A percentile compares a stretch with the other conserved stretches of the same genome.
Conservation (phyloP, 2,113 vertebrate genomes). For the Colinus virginianus region DNA sequence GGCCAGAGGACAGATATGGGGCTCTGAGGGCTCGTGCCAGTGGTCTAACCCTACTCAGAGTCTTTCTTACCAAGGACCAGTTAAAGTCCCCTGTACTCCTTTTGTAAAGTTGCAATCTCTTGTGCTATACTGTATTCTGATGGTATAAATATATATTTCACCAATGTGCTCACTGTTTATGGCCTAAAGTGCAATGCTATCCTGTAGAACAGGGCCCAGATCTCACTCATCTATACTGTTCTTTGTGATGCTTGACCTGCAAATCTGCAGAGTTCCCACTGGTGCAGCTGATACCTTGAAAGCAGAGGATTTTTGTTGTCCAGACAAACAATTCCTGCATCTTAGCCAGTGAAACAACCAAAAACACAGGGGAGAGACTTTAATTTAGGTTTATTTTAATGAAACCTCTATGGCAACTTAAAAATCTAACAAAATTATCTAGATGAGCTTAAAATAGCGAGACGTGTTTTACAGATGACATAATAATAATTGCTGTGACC, state of each 20-base stretch:
- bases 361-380: neutral
- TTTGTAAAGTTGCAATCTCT: neutral
- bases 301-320: neutral
- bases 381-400: neutral
- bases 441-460: neutral
- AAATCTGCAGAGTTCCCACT: neutral
- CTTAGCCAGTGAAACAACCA: neutral
- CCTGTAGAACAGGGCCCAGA: neutral
- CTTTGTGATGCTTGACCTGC: neutral
- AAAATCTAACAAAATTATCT: neutral
- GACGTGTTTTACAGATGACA: neutral
- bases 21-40: neutral
- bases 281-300: neutral
- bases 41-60: neutral
- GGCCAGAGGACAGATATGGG: neutral
- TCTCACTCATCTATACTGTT: rapidly evolving
- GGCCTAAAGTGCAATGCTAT: neutral
- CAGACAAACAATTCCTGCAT: neutral
- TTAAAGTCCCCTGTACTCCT: neutral
- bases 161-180: rapidly evolving
- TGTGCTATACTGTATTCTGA: neutral
- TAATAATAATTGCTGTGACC: neutral
- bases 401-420: neutral
- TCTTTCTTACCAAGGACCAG: rapidly evolving
- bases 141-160: neutral